Evolutionary conservation across 2,797 vertebrate genomes (phyloP).

Genomic region (Hippopotamyrus pictus): DNA sequence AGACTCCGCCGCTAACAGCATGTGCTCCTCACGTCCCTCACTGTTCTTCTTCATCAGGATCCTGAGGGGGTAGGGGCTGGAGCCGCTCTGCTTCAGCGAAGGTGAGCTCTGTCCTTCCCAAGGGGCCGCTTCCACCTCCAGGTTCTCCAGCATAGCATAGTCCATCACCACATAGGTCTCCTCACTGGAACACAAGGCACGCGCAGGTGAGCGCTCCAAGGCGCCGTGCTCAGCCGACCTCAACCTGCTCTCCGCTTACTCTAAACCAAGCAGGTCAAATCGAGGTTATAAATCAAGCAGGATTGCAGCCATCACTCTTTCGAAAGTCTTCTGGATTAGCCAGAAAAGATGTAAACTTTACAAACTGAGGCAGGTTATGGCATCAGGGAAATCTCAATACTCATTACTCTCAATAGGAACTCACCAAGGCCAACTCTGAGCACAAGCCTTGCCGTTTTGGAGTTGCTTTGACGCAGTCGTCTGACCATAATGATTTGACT

Average conservation of each 20-base stretch:
- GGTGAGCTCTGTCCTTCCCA: slow-evolving; percentile 40
- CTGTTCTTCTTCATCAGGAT: slow-evolving; percentile 78
- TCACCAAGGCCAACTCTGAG: background rate
- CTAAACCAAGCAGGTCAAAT: background rate
- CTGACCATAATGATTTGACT: background rate
- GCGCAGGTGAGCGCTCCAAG: background rate
- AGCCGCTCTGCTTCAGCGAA: slow-evolving; percentile 40
- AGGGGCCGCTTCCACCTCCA: slow-evolving; percentile 61
- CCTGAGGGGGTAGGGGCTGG: slow-evolving; percentile 58
- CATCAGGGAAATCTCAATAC: background rate
- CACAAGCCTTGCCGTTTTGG: background rate
- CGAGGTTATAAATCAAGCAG: background rate
- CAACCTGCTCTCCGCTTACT: background rate
- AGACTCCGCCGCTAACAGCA: slow-evolving; percentile 69
- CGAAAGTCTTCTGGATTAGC: background rate
- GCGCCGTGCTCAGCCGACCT: background rate
- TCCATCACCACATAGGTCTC: slow-evolving; percentile 85
- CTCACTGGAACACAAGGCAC: slow-evolving; percentile 63
- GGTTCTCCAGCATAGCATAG: slow-evolving; percentile 76
- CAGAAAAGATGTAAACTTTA: background rate
- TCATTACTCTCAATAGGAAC: background rate
- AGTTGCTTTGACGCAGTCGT: background rate
- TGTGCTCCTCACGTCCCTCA: slow-evolving; percentile 69
- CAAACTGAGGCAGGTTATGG: background rate
- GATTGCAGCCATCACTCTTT: background rate